Evolutionary conservation across 2,113 vertebrate species (phyloP), one percentile per base, ranked within the genome.

Genomic region (Oceanodroma tethys): DNA sequence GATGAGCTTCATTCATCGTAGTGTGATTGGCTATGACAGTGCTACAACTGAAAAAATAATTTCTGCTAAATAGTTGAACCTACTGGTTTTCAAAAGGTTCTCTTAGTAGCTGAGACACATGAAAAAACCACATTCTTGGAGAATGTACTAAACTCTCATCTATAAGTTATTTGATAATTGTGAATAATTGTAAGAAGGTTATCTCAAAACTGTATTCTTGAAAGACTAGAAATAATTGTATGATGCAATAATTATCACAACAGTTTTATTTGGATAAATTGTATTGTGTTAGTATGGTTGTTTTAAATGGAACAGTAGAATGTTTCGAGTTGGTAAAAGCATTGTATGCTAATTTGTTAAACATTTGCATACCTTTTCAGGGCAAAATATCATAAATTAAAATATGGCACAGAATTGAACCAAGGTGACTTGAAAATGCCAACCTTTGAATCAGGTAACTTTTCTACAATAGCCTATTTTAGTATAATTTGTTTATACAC

Each of bases 361-460:
- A 86, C 9, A 63, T 63, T 85, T 96, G n/a, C 84, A 16, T 96
- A 36, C 66, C 96, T 97, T 93, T 98, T 85, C 98, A 99, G 99
- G 98, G 99, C 99, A 98, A 99, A 99, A 97, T 99, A 99, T 94
- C 99, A 99, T 98, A 99, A 99, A 98, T 99, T 99, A 99, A 99
- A 99, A 98, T 99, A 99, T 92, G 99, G 99, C 97, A 99, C 99
- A 92, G 99, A 99, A 98, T 95, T 99, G 78, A 99, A 99, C 98
- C 99, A 99, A 98, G 99, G 99, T 91, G 99, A 99, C 96, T 98
- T 99, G 98, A 99, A 99, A 99, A 99, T 99, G 99, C 99, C 99
- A 95, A 99, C 99, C 97, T 99, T 99, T 98, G 99, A 99, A 98
- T 98, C 99, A 98, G 99, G 99, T 99, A 98, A 97, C 32, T 79